These are phyloP conservation scores for Halictus rubicundus DNA, from an alignment of 1,140 invertebrate species.

Conservation along the genomic window DNA sequence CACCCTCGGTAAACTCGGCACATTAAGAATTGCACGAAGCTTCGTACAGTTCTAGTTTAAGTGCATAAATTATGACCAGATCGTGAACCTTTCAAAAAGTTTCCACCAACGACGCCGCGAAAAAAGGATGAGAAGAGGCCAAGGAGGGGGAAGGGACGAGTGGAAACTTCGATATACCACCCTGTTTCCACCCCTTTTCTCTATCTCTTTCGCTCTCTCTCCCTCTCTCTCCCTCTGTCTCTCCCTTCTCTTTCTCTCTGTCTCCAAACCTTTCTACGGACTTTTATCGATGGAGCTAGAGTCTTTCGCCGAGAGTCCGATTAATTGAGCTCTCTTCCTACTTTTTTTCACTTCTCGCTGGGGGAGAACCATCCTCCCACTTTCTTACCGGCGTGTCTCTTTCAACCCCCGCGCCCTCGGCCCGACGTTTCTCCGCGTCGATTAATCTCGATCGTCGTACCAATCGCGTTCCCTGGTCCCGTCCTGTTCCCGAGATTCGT, in stretches of 20 bases:
- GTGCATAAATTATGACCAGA: constrained; percentile 76
- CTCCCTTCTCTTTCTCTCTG: background rate
- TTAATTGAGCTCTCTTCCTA: constrained; percentile 61
- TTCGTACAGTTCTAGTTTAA: constrained; percentile 50
- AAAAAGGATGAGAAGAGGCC: constrained; percentile 2
- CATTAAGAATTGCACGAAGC: constrained; percentile 39
- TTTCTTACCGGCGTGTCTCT: constrained; percentile 47
- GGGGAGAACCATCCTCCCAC: constrained; percentile 34
- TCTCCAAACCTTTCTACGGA: constrained; percentile 56
- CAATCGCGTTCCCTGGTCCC: constrained; percentile 48
- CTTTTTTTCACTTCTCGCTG: constrained; percentile 51
- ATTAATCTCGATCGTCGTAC: constrained; percentile 59
- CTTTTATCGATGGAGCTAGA: constrained; percentile 72
- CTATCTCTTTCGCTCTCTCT: background rate
- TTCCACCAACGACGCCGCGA: constrained; percentile 21
- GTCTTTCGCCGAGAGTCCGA: constrained; percentile 57
- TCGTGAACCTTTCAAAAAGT: constrained; percentile 66
- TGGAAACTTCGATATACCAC: constrained; percentile 54
- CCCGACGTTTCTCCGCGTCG: constrained; percentile 20
- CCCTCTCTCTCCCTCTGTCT: no score
- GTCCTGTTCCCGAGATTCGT: constrained; percentile 28
- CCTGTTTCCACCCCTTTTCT: background rate
- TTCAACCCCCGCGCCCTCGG: constrained; percentile 27
- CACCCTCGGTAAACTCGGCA: constrained; percentile 23
- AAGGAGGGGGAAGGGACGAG: background rate